These are phyloP conservation scores for Congeria kusceri DNA, from an alignment of 2,888 invertebrate genomes.

Conservation along the genomic window DNA sequence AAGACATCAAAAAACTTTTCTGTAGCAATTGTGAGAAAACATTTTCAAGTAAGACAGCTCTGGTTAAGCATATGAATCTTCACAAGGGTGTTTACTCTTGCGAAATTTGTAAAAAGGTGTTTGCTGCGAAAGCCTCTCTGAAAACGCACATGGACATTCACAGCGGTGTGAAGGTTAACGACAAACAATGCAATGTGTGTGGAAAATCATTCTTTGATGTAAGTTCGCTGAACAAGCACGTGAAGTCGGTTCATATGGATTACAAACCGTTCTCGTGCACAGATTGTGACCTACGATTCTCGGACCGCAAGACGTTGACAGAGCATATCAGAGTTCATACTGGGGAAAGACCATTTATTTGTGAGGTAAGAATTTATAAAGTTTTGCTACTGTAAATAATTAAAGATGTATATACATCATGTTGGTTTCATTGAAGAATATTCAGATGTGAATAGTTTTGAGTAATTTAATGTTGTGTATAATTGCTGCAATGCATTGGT, in stretches of 20 bases:
- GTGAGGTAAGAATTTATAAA: constrained; percentile 33
- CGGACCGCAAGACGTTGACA: constrained; percentile 47
- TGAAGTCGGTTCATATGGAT: constrained; percentile 59
- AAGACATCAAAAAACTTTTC: not conserved
- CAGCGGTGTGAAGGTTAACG: constrained; percentile 34
- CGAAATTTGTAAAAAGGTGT: constrained; percentile 43
- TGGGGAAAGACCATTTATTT: constrained; percentile 57
- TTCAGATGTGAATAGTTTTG: not conserved
- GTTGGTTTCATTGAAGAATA: not conserved
- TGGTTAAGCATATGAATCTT: constrained; percentile 47
- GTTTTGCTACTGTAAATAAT: not conserved
- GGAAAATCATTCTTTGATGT: constrained; percentile 54
- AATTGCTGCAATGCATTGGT: too few relatives aligned
- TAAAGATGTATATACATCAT: too few relatives aligned
- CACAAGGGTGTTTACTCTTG: constrained; percentile 50
- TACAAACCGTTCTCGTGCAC: constrained; percentile 44
- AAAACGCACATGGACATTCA: constrained; percentile 47
- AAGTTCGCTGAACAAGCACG: constrained; percentile 59
- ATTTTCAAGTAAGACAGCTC: constrained; percentile 27
- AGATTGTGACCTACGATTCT: constrained; percentile 44
- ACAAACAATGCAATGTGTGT: constrained; percentile 52
- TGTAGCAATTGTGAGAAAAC: constrained; percentile 54
- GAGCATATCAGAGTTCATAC: constrained; percentile 58
- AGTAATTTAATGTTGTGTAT: too few relatives aligned
- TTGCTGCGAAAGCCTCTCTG: constrained; percentile 36